Evolutionary conservation across 2,797 vertebrate species (phyloP).

Genomic region (Lutjanus argentimaculatus): DNA sequence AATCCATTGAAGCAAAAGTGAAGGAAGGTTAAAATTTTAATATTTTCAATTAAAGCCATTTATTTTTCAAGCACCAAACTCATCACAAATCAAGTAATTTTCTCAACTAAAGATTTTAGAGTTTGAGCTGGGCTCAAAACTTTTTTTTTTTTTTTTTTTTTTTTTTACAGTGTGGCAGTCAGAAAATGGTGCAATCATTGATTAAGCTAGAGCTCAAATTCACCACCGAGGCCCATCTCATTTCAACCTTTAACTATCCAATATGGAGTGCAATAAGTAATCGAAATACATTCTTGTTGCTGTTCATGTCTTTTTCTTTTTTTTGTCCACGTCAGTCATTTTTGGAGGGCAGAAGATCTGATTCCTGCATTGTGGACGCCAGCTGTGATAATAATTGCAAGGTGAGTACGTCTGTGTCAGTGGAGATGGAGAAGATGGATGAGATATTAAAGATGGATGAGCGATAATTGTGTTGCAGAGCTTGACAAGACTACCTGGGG

Average conservation of each 20-base stretch:
- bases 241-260: background rate
- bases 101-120: too few species aligned
- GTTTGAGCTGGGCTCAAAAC: too few species aligned
- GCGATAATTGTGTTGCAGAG: conserved; percentile 80
- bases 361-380: conserved; percentile 60
- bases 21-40: too few species aligned
- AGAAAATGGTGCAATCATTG: background rate
- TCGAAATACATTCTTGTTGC: conserved; percentile 13
- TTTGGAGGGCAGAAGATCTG: conserved; percentile 43
- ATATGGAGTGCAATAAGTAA: conserved; percentile 1
- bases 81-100: too few species aligned
- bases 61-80: too few species aligned
- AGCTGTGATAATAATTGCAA: conserved; percentile 81
- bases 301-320: background rate
- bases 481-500: conserved; percentile 70
- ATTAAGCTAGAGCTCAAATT: background rate
- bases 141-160: too few species aligned
- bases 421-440: conserved; percentile 61
- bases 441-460: conserved; percentile 82
- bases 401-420: conserved; percentile 63
- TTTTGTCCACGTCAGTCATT: conserved; percentile 43
- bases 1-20: too few species aligned
- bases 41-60: too few species aligned
- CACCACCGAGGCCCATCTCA: background rate
- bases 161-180: background rate